Percentiles rank a stretch among this genome's conserved stretches.
Evolutionary conservation across 2,797 vertebrate genomes (phyloP).

Genomic region (Neopelma chrysocephalum): DNA sequence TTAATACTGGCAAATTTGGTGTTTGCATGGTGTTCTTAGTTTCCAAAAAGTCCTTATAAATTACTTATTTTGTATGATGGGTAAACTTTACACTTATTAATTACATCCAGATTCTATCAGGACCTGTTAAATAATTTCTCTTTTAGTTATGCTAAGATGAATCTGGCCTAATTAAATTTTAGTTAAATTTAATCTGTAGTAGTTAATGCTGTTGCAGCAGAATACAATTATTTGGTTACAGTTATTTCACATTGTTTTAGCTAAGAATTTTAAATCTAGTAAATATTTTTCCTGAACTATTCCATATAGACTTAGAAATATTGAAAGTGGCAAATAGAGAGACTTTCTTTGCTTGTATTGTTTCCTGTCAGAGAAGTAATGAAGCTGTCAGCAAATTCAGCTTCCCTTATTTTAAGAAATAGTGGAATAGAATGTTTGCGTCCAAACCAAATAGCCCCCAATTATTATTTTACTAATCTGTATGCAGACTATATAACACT

Average conservation of each 20-base stretch:
- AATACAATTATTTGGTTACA: neutral
- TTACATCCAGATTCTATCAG: slow-evolving; percentile 28
- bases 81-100: slow-evolving; percentile 3
- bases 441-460: neutral
- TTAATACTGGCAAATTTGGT: neutral
- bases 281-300: neutral
- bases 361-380: neutral
- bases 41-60: neutral
- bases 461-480: neutral
- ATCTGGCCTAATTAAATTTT: slow-evolving; percentile 38
- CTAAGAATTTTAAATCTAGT: neutral
- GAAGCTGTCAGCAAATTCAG: neutral
- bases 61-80: neutral
- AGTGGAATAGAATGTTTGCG: neutral
- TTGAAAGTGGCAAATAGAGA: neutral
- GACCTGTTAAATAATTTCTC: slow-evolving; percentile 40
- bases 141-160: neutral
- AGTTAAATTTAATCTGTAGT: slow-evolving; percentile 31
- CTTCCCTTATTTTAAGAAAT: neutral
- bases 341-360: neutral
- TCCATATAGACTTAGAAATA: neutral
- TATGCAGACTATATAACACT: neutral
- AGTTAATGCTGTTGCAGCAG: slow-evolving; percentile 12
- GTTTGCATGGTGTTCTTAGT: neutral
- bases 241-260: neutral